Percentiles rank a stretch among this genome's conserved stretches.
These are phyloP conservation scores for Promerops cafer DNA, from an alignment of 2,113 vertebrate genomes.

Conservation along the genomic window DNA sequence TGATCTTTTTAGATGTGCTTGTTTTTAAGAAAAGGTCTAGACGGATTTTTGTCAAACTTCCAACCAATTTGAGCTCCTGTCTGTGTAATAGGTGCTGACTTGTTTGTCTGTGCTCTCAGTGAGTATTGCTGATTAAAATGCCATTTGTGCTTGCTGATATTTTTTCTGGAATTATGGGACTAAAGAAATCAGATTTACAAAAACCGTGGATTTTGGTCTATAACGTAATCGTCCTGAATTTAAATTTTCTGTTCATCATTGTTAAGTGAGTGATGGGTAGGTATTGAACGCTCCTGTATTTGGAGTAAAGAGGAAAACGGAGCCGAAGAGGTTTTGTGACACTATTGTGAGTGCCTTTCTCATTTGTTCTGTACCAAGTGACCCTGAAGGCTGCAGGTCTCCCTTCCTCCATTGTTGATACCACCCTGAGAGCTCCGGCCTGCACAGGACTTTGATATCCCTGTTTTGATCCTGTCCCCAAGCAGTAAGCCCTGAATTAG, in stretches of 20 bases:
- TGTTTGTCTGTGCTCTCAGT: not conserved
- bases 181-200: constrained; percentile 5
- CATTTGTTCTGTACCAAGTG: not conserved
- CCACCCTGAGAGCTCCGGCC: not conserved
- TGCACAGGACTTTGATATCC: not conserved
- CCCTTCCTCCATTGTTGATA: not conserved
- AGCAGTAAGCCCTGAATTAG: not conserved
- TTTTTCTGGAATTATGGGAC: constrained; percentile 14
- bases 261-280: not conserved
- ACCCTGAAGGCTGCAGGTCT: not conserved
- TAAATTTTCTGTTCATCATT: not conserved
- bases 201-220: not conserved
- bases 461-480: not conserved
- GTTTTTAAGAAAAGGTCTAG: constrained; percentile 17
- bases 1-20: constrained; percentile 13
- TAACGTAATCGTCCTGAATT: not conserved
- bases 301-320: not conserved
- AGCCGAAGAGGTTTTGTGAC: not conserved
- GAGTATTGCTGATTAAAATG: constrained; percentile 51
- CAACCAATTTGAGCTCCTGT: not conserved
- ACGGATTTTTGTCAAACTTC: not conserved
- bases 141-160: constrained; percentile 29
- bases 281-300: not conserved
- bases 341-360: not conserved
- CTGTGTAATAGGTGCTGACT: constrained; percentile 28